Base-by-base conservation (phyloP, 2,113 vertebrate species). In the Tyrannus savana region DNA sequence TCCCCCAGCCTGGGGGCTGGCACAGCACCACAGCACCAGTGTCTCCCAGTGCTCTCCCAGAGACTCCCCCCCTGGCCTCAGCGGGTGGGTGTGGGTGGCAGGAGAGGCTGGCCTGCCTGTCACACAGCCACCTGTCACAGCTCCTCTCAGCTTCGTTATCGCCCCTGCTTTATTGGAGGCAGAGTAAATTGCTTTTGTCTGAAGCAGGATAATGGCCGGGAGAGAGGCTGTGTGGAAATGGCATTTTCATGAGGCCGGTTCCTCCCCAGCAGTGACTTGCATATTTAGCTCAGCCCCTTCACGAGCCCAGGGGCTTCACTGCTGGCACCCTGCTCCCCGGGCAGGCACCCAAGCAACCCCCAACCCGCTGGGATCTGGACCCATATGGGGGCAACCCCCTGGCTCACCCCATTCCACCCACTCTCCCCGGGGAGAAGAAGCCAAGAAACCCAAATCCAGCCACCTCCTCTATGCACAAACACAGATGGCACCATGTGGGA, bases 171-270 rank as follows among this genome's bases (percentile, higher is more conserved):
- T 94, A 92, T 93, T 96, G 84, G 73, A 84, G 49, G 75, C 94
- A 86, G 90, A 97, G 94, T 84, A 96, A 97, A 97, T 97, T 90
- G 97, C 96, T 97, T 97, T 97, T 96, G 96, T 97, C 91, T 97
- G 96, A 78, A 60, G 90, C 68, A 42, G 92, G 92, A 81, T 94
- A 92, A 96, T 81, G 95, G 94, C 90, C 89, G 84, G 78, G 50
- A 75, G 95, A 96, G 78, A 78, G 87, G 72, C 96, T 62, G 63
- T 2, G 44, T 69, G 93, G 72, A 93, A 95, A 97, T 81, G 92
- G 94, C 95, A 93, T 96, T 96, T 95, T 92, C 95, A 90, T 63
- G 72, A 93, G 58, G 64, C 94, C 47, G 77, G 52, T 93, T 92
- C 91, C 93, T 95, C 89, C 89, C 78, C 58, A 74, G 81, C 67